Percentiles rank a stretch among this genome's conserved stretches.
phyloP scores from a whole-genome alignment of 2,113 vertebrate species.

The Lates calcarifer region DNA sequence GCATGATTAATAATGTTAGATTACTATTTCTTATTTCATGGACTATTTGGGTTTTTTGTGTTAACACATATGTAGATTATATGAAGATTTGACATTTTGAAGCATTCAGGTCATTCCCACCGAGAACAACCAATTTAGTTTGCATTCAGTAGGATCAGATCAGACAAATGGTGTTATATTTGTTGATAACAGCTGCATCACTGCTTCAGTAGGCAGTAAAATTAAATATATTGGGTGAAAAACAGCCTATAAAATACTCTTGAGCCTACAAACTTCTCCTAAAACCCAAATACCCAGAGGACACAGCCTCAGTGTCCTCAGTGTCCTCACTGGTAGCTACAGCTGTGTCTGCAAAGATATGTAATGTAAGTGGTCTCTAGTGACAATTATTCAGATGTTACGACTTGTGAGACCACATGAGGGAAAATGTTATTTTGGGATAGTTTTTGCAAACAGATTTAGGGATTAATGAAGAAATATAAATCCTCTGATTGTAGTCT shows the following conservation, averaged over 20 bases:
- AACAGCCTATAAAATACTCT: neutral
- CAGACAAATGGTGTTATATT: neutral
- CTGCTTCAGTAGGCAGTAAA: neutral
- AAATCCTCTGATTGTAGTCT: neutral
- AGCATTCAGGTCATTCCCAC: no score
- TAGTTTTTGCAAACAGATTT: slow-evolving; percentile 2
- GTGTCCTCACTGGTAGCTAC: neutral
- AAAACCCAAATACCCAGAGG: neutral
- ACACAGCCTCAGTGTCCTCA: neutral
- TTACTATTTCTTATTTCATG: no score
- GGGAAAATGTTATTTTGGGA: neutral
- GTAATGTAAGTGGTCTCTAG: neutral
- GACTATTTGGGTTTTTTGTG: no score
- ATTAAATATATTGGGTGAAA: neutral
- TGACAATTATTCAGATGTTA: neutral
- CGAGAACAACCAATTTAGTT: neutral
- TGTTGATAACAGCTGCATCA: neutral
- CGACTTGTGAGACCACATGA: neutral
- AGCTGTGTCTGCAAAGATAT: neutral
- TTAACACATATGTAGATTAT: no score
- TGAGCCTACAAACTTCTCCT: neutral
- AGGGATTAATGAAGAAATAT: neutral
- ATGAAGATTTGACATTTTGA: no score
- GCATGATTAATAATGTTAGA: no score
- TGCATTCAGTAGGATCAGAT: neutral